Base-by-base conservation (phyloP, 2,888 invertebrate genomes). In the Lomographa bimaculata region DNA sequence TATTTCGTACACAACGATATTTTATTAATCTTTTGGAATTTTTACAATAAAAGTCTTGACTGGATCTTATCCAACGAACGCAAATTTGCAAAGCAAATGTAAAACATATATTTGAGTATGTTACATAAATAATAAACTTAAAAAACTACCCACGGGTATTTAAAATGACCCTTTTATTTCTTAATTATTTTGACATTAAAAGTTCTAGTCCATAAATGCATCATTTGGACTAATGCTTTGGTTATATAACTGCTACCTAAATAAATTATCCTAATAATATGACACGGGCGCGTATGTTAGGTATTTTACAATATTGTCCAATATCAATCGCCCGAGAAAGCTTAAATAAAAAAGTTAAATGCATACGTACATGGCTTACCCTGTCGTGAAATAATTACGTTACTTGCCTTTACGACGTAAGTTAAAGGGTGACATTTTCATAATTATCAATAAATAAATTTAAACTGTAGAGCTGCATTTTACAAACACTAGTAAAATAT, bases 21-120 rank as follows among this genome's bases (percentile, higher is more conserved):
- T 66, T 71, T 79, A 82, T 82, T 79, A 64, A 77, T n/a, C n/a
- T 78, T 79, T 76, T 79, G 73, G 83, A 84, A 85, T 79, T 81
- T 74, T 81, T 80, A 86, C 85, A 84, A 76, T 84, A 80, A 83
- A 82, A 82, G 80, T 85, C 74, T 81, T 80, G 72, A 80, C 63
- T 85, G 87, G 87, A 86, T 87, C 83, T 85, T 84, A 87, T 87
- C 87, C 87, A 81, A 79, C 80, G 82, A 82, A 77, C 74, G 82
- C 82, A 76, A 54, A 68, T 85, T 85, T 85, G 79, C 83, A 85
- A 83, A 86, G 86, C 85, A 74, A 84, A 74, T 72, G 45, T 50
- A 41, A 45, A n/a, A n/a, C n/a, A n/a, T n/a, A n/a, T 47, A 30
- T 40, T 46, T 39, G 4, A 3, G 4, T 3, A 14, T 14, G 17